A percentile compares a stretch with the other conserved stretches of the same genome.
Conservation (phyloP, 2,797 vertebrate genomes). For the Craterocephalus amniculus region DNA sequence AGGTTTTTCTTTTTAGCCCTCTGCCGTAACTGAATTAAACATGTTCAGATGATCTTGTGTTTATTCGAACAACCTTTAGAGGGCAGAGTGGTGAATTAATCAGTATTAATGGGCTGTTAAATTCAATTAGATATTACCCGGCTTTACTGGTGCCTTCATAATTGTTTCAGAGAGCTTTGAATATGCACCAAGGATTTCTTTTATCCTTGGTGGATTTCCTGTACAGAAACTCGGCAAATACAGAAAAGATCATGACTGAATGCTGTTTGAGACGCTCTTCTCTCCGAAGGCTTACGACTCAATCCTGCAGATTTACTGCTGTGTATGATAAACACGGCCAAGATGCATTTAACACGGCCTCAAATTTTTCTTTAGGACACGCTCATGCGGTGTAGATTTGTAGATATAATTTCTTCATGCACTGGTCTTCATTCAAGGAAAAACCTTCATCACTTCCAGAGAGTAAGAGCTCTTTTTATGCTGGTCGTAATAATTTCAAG, state of each 20-base stretch:
- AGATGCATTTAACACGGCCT: neutral
- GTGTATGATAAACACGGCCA: neutral
- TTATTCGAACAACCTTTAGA: slow-evolving; percentile 1
- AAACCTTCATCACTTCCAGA: neutral
- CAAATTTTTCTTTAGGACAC: slow-evolving; percentile 6
- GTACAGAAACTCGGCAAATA: neutral
- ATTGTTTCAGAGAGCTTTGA: neutral
- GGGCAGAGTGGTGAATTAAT: neutral
- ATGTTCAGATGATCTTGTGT: neutral
- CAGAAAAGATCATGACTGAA: neutral
- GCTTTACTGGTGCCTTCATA: neutral
- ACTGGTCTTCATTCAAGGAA: neutral
- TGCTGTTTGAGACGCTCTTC: neutral
- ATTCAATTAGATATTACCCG: neutral
- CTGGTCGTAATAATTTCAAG: neutral
- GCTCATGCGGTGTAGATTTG: neutral
- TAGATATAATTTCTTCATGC: neutral
- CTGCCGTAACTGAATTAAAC: neutral
- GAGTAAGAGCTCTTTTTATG: neutral
- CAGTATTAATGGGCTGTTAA: neutral
- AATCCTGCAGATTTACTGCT: neutral
- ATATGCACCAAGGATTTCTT: neutral
- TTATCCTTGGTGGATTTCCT: no score
- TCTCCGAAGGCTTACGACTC: neutral
- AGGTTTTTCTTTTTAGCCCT: neutral